Percentiles rank a stretch among this genome's conserved stretches.
These are phyloP conservation scores for Rutpela maculata DNA, from an alignment of 2,888 invertebrate genomes.

Conservation along the genomic window DNA sequence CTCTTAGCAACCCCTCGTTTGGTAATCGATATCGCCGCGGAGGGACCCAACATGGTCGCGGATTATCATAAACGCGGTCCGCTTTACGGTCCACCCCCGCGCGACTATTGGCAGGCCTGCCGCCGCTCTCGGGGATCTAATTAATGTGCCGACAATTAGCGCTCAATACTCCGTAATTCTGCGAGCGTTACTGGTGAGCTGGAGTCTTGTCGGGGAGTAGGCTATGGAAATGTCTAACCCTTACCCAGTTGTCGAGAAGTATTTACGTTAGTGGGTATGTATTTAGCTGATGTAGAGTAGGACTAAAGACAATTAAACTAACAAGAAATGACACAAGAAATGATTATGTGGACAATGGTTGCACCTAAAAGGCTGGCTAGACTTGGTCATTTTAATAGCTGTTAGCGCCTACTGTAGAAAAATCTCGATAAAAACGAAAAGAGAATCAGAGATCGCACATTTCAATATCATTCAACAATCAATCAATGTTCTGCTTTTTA, in stretches of 20 bases:
- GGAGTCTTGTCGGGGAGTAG: not conserved
- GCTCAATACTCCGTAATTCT: slow-evolving; percentile 34
- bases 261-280: not conserved
- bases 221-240: not conserved
- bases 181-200: slow-evolving; percentile 14
- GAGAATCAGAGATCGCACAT: too few species aligned
- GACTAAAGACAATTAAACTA: too few species aligned
- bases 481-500: too few species aligned
- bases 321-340: too few species aligned
- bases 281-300: too few species aligned
- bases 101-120: slow-evolving; percentile 49
- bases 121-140: slow-evolving; percentile 39
- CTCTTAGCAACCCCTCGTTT: slow-evolving; percentile 50
- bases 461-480: too few species aligned
- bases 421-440: too few species aligned
- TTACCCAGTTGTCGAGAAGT: not conserved
- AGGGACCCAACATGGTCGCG: slow-evolving; percentile 58
- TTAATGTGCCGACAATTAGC: slow-evolving; percentile 45
- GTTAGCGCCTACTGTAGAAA: too few species aligned
- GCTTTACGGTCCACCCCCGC: slow-evolving; percentile 52
- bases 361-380: too few species aligned
- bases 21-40: slow-evolving; percentile 50
- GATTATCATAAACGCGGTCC: slow-evolving; percentile 60
- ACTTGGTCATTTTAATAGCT: too few species aligned
- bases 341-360: too few species aligned